Percentiles rank a stretch among this genome's conserved stretches.
Evolutionary conservation across 1,140 invertebrate species (phyloP).

Genomic region (Drosophila paulistorum): DNA sequence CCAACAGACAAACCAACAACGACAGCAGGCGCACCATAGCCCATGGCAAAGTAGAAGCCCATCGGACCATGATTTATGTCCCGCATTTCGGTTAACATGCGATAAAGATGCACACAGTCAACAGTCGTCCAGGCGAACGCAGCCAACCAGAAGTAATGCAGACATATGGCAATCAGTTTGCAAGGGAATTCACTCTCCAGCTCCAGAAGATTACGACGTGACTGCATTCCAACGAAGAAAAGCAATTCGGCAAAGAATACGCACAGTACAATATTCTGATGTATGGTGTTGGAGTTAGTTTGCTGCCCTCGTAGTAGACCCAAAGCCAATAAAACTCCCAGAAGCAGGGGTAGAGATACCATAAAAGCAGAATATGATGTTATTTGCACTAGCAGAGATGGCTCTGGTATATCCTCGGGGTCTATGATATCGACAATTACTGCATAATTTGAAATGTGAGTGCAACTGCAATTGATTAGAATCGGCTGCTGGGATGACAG

Average conservation of each 20-base stretch:
- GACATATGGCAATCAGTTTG: slow-evolving; percentile 94
- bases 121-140: slow-evolving; percentile 96
- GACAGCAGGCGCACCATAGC: slow-evolving; percentile 96
- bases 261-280: slow-evolving; percentile 95
- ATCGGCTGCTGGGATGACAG: slow-evolving; percentile 82
- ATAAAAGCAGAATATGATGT: slow-evolving; percentile 95
- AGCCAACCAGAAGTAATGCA: slow-evolving; percentile 96
- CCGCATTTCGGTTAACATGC: slow-evolving; percentile 97
- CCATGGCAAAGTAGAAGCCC: slow-evolving; percentile 96
- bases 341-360: slow-evolving; percentile 89
- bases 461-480: slow-evolving; percentile 97
- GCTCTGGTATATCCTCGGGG: slow-evolving; percentile 93
- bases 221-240: slow-evolving; percentile 94
- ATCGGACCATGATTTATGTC: slow-evolving; percentile 98
- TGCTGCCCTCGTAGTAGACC: slow-evolving; percentile 89
- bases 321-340: slow-evolving; percentile 89
- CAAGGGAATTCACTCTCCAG: slow-evolving; percentile 93
- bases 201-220: slow-evolving; percentile 88
- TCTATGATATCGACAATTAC: slow-evolving; percentile 96
- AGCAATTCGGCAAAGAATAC: slow-evolving; percentile 93
- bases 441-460: slow-evolving; percentile 95
- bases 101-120: slow-evolving; percentile 95
- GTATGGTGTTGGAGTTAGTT: slow-evolving; percentile 97
- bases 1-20: slow-evolving; percentile 95
- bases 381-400: slow-evolving; percentile 92